Evolutionary conservation across 2,113 vertebrate genomes (phyloP), one percentile per base, ranked within the genome.

Genomic region (Muscicapa adusta): DNA sequence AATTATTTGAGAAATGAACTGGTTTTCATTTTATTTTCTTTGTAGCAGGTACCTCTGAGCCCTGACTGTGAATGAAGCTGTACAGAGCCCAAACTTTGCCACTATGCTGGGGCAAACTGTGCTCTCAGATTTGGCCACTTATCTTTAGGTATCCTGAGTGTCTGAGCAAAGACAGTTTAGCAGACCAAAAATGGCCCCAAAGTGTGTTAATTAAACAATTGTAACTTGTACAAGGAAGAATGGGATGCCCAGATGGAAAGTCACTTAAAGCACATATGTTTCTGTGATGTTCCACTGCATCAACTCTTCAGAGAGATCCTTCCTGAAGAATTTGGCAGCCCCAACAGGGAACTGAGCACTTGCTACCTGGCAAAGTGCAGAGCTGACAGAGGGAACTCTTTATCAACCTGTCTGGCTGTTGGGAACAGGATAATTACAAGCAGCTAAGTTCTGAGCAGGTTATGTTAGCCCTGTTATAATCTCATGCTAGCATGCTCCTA

Each of bases 221-320:
- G 60, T 48, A 65, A 54, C 71, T 88, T 6, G 13, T 40, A 18
- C 12, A 33, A 76, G 56, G 34, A 85, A 68, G 70, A 88, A 78
- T 4, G 68, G 68, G 77, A 68, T 45, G 34, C 38, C 67, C 95
- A 90, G 88, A 68, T 90, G 94, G 92, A 85, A 95, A 90, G 67
- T 58, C 67, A 82, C 50, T 93, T 89, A 88, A 95, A 42, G 60
- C 77, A 93, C 95, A 74, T 54, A 11, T 71, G 85, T 85, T 95
- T 94, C 95, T 88, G 79, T 54, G 82, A 53, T 79, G 85, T 83
- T 89, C 81, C 57, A 82, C 40, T 5, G 23, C 61, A 76, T 26
- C 42, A 33, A 2, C 62, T 65, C 93, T 57, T 79, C 63, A 72
- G 85, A 78, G 84, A 58, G 77, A 81, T 31, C 48, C 66, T 74